phyloP scores from a whole-genome alignment of 2,113 vertebrate genomes.

The Parus major region DNA sequence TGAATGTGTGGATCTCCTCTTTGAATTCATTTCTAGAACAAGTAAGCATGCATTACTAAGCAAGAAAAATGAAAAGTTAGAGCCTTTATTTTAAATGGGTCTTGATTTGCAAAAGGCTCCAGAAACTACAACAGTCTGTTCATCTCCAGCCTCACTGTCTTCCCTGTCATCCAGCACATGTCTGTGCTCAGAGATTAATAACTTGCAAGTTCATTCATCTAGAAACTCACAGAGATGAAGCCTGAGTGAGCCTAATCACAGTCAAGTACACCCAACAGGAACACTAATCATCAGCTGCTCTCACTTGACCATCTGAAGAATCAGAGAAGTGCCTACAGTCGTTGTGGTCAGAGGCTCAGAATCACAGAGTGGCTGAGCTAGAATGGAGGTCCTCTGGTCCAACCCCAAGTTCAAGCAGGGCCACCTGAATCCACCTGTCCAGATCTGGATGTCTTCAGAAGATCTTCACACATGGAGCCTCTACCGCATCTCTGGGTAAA shows the following conservation, averaged over 20 bases:
- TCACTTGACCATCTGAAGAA: not conserved
- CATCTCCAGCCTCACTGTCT: not conserved
- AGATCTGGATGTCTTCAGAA: not conserved
- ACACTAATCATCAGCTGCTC: not conserved
- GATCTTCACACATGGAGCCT: not conserved
- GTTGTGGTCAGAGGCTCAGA: not conserved
- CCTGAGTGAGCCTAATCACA: not conserved
- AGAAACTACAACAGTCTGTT: not conserved
- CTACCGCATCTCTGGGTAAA: not conserved
- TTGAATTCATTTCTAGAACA: not conserved
- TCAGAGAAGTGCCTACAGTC: not conserved
- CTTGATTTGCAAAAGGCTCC: not conserved
- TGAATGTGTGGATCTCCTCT: not conserved
- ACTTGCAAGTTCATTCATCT: not conserved
- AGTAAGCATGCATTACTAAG: not conserved
- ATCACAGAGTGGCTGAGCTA: not conserved
- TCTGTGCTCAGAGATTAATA: not conserved
- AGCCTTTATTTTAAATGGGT: not conserved
- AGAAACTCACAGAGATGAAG: not conserved
- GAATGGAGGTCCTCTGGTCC: not conserved
- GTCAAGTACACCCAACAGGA: not conserved
- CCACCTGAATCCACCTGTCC: not conserved
- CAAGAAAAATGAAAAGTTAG: not conserved
- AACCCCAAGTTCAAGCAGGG: not conserved
- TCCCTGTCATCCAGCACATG: too few species aligned